phyloP scores from a whole-genome alignment of 1,140 invertebrate species.

The Aphelenchoides besseyi region DNA sequence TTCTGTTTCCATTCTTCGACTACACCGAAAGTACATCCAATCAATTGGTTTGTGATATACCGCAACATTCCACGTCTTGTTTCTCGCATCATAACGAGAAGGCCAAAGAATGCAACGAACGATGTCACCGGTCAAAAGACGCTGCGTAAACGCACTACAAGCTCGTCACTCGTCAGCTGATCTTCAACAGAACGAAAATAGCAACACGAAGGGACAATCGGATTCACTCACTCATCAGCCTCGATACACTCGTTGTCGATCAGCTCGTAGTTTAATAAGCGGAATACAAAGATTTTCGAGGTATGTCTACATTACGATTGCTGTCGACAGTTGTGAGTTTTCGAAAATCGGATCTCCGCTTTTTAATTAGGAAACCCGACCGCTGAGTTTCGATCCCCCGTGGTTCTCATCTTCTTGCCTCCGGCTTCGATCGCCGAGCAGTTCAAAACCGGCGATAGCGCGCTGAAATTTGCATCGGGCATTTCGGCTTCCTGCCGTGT shows the following conservation, averaged over 20 bases:
- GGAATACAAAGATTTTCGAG: constrained; percentile 16
- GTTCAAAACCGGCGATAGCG: neutral
- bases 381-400: too few relatives aligned
- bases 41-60: too few relatives aligned
- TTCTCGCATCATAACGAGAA: neutral
- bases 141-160: neutral
- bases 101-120: neutral
- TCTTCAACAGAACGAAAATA: neutral
- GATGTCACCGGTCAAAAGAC: neutral
- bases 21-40: too few relatives aligned
- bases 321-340: neutral
- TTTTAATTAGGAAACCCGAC: constrained; percentile 1
- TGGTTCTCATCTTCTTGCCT: too few relatives aligned
- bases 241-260: neutral
- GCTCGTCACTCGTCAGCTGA: constrained; percentile 3
- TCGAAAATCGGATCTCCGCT: too few relatives aligned
- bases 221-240: too few relatives aligned
- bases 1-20: too few relatives aligned
- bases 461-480: constrained; percentile 2
- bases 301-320: neutral
- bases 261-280: neutral
- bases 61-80: too few relatives aligned
- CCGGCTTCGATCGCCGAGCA: neutral
- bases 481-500: neutral
- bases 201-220: neutral